Conservation (phyloP, 2,797 vertebrate genomes). For the Fistularia commersonii region DNA sequence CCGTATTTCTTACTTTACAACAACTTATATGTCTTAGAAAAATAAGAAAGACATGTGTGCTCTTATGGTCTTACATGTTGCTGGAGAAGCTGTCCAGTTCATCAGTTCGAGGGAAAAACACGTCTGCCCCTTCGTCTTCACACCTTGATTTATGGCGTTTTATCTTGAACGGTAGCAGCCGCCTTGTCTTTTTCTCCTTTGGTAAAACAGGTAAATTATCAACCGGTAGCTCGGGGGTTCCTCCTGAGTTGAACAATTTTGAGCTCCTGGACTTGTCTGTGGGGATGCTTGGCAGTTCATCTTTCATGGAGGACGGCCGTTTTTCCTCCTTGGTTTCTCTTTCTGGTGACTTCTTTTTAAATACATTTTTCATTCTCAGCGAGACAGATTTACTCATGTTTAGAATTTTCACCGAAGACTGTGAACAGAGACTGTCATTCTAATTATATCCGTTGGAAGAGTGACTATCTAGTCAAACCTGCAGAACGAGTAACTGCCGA, state of each 20-base stretch:
- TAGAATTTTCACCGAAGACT: background rate
- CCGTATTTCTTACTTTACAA: no score
- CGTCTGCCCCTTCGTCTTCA: conserved; percentile 19
- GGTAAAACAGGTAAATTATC: conserved; percentile 9
- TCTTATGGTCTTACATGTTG: conserved; percentile 34
- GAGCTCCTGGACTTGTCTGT: background rate
- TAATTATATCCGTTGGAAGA: background rate
- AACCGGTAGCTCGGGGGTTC: background rate
- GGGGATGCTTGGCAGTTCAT: conserved; percentile 20
- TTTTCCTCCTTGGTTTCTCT: conserved; percentile 40
- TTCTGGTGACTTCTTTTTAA: conserved; percentile 46
- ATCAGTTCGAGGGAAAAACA: conserved; percentile 38
- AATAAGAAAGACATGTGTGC: background rate
- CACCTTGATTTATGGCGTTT: conserved; percentile 47
- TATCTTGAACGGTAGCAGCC: conserved; percentile 34
- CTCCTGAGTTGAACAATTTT: conserved; percentile 12
- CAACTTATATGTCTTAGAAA: conserved; percentile 4
- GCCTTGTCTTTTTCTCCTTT: conserved; percentile 48
- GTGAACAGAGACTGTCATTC: background rate
- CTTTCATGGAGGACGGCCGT: conserved; percentile 3
- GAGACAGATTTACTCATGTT: conserved; percentile 61
- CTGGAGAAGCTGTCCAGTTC: conserved; percentile 45
- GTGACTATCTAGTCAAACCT: conserved; percentile 35
- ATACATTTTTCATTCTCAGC: conserved; percentile 43
- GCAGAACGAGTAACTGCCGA: conserved; percentile 32